Evolutionary conservation across 2,888 invertebrate species (phyloP).

Genomic region (Cyclophora albipunctata): DNA sequence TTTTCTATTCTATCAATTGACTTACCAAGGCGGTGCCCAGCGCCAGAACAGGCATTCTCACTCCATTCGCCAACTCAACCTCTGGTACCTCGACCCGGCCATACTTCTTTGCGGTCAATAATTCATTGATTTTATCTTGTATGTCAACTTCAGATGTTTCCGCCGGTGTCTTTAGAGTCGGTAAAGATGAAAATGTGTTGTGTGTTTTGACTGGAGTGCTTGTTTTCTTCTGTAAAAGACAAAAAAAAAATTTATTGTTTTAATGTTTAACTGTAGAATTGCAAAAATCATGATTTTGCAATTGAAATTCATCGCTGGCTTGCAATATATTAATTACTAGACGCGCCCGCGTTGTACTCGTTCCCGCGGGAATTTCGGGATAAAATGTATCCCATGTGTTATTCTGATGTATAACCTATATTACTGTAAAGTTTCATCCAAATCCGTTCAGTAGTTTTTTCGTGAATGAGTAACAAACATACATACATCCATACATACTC

Average conservation of each 20-base stretch:
- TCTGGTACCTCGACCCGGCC: constrained; percentile 26
- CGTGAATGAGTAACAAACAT: too few relatives aligned
- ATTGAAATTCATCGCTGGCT: too few relatives aligned
- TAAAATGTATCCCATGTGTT: too few relatives aligned
- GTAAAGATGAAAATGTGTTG: neutral
- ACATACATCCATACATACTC: too few relatives aligned
- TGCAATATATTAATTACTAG: too few relatives aligned
- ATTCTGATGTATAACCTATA: too few relatives aligned
- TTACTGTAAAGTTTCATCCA: too few relatives aligned
- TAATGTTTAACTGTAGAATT: neutral
- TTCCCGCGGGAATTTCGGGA: too few relatives aligned
- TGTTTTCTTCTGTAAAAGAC: constrained; percentile 32
- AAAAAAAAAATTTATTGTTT: neutral
- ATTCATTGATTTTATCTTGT: constrained; percentile 30
- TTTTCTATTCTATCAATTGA: neutral
- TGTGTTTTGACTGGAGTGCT: constrained; percentile 8
- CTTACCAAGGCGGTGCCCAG: constrained; percentile 58
- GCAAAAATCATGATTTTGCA: too few relatives aligned
- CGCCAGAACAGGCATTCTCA: constrained; percentile 41
- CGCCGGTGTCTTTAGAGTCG: neutral
- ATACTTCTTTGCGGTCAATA: constrained; percentile 32
- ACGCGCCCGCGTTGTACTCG: too few relatives aligned
- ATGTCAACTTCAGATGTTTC: constrained; percentile 24
- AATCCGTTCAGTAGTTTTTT: too few relatives aligned
- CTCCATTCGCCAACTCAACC: constrained; percentile 33